Percentiles rank a stretch among this genome's conserved stretches.
Evolutionary conservation across 2,888 invertebrate genomes (phyloP).

Genomic region (Caenorhabditis sp.): DNA sequence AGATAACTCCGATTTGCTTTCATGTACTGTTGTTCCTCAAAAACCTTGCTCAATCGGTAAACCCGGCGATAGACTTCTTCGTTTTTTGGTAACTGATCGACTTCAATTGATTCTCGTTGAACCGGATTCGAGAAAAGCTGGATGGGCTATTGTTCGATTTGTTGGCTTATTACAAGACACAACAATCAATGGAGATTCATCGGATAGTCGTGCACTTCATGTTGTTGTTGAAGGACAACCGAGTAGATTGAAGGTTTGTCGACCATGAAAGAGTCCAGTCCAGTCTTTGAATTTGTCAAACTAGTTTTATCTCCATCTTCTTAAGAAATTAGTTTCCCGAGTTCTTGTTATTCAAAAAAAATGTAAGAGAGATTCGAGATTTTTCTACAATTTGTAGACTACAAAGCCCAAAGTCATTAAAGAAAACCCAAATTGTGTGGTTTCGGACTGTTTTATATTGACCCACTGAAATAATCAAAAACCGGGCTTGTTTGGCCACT

Average conservation of each 20-base stretch:
- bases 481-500: too few relatives aligned
- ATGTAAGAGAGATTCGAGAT: too few relatives aligned
- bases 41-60: slow-evolving; percentile 78
- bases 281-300: too few relatives aligned
- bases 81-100: slow-evolving; percentile 95
- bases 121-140: slow-evolving; percentile 89
- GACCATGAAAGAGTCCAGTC: too few relatives aligned
- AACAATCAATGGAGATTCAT: slow-evolving; percentile 92
- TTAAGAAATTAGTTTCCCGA: too few relatives aligned
- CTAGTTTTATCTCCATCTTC: too few relatives aligned
- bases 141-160: slow-evolving; percentile 96
- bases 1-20: slow-evolving; percentile 97
- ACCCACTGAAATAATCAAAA: too few relatives aligned
- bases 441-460: too few relatives aligned
- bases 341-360: too few relatives aligned
- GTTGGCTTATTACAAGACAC: slow-evolving; percentile 92
- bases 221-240: slow-evolving; percentile 73
- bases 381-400: too few relatives aligned
- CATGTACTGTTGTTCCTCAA: slow-evolving; percentile 81
- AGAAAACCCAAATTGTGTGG: too few relatives aligned
- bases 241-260: slow-evolving; percentile 23
- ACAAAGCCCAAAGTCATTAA: too few relatives aligned
- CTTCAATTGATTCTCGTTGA: slow-evolving; percentile 95
- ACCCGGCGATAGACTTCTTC: slow-evolving; percentile 75
- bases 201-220: slow-evolving; percentile 92